Conservation (phyloP, 1,140 invertebrate genomes). For the Caenorhabditis inopinata region DNA sequence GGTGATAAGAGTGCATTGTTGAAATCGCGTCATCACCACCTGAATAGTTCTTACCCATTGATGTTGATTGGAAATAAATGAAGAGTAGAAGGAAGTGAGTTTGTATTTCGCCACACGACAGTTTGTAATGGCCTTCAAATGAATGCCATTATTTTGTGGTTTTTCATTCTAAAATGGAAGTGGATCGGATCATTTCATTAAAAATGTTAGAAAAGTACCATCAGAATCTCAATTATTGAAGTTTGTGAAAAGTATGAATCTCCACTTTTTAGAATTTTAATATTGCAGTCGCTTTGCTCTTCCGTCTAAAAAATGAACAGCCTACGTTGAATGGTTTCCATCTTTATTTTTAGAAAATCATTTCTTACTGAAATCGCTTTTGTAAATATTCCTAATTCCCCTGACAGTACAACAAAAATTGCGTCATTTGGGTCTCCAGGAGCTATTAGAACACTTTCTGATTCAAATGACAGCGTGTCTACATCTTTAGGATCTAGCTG, state of each 20-base stretch:
- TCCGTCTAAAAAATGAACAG: conserved; percentile 67
- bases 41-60: conserved; percentile 91
- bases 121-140: conserved; percentile 83
- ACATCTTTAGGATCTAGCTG: conserved; percentile 57
- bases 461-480: conserved; percentile 53
- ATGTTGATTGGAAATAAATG: conserved; percentile 80
- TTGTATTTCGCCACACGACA: conserved; percentile 83
- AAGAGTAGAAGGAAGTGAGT: conserved; percentile 65
- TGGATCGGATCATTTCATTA: too few relatives aligned
- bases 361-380: conserved; percentile 63
- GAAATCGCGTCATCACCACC: conserved; percentile 96
- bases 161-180: not conserved
- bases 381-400: conserved; percentile 86
- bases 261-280: conserved; percentile 90
- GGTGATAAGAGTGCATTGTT: conserved; percentile 94
- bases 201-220: conserved; percentile 67
- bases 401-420: conserved; percentile 93
- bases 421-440: conserved; percentile 88
- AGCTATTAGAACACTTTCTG: conserved; percentile 46
- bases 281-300: conserved; percentile 68
- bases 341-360: not conserved
- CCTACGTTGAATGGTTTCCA: too few relatives aligned
- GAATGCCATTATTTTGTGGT: not conserved
- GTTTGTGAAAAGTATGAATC: conserved; percentile 92
- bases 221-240: conserved; percentile 92